Base-by-base conservation (phyloP, 37 sponge, comb jelly and placozoan genomes). In the Aplysina aerophoba region DNA sequence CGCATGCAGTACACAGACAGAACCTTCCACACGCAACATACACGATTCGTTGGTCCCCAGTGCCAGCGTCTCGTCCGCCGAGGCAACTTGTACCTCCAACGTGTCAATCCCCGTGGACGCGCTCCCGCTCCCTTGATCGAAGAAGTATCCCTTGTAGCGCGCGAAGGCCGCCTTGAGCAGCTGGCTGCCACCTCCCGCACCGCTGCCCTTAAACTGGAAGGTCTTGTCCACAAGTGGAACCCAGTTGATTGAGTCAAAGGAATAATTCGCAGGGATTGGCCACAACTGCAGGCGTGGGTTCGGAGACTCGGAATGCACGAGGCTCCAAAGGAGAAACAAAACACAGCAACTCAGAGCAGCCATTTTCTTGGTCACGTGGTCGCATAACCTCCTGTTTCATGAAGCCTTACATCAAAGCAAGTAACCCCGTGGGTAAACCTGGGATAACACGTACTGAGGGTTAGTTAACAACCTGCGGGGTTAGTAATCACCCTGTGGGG, bases 31-130 rank as follows among this genome's bases (percentile, higher is more conserved):
- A 22, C 1, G 3, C 22, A 28, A 40, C 93, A 65, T 77, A 93
- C 93, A 93, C 14, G 85, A 75, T 40, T 93, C 90, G 38, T 87
- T 80, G 0, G 93, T 93, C 66, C 80, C 81, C 37, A 78, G 85
- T 0, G 38, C 73, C 77, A 89, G 63, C 0, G 82, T 84, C 50
- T 89, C 88, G 38, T 87, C 78, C n/a, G 33, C 56, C 15, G 67
- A 73, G 19, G 4, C 50, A 28, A 89, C 93, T 27, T 53, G 41
- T 39, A 93, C 90, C 28, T 25, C 64, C 64, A 93, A 68, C 4
- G 4, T 55, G 20, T 57, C 20, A 25, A 92, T 57, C 2, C 33
- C 82, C 36, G 37, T 28, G 24, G 44, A 24, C 15, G 54, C 21
- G 24, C 54, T 75, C 2, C 54, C 78, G 17, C 41, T 19, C 41